Conservation (phyloP, 2,888 invertebrate species). For the Lomographa bimaculata region DNA sequence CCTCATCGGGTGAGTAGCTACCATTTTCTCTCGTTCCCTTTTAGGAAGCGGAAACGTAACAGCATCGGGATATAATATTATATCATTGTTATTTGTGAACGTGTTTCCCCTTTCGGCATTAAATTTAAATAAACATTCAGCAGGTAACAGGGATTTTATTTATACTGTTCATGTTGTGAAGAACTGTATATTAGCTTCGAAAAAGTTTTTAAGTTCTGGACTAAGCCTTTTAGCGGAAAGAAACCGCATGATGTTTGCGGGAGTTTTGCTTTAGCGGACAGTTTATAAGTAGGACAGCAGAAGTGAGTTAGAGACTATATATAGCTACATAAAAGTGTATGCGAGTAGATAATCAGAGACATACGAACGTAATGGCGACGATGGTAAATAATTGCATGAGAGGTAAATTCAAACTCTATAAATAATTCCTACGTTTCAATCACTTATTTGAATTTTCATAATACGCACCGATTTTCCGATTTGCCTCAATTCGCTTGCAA, state of each 20-base stretch:
- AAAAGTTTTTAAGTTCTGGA: slow-evolving; percentile 17
- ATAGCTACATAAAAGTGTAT: neutral
- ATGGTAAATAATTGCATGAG: slow-evolving; percentile 4
- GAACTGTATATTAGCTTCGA: slow-evolving; percentile 13
- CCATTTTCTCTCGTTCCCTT: slow-evolving; percentile 11
- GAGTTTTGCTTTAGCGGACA: slow-evolving; percentile 17
- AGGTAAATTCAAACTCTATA: slow-evolving; percentile 5
- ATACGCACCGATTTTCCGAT: slow-evolving; percentile 8
- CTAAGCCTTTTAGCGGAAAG: slow-evolving; percentile 30
- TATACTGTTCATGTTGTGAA: slow-evolving; percentile 7
- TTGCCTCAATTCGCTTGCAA: slow-evolving; percentile 3
- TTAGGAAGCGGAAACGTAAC: slow-evolving; percentile 14
- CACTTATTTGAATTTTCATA: slow-evolving; percentile 26
- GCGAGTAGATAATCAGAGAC: slow-evolving; percentile 2
- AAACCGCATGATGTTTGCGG: slow-evolving; percentile 21
- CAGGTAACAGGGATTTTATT: slow-evolving; percentile 9
- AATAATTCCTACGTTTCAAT: slow-evolving; percentile 22
- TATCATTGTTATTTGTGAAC: slow-evolving; percentile 36
- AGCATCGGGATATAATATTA: slow-evolving; percentile 21
- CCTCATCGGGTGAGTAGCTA: slow-evolving; percentile 59
- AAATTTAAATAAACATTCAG: slow-evolving; percentile 41
- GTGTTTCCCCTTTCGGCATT: slow-evolving; percentile 31
- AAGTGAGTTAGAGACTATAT: slow-evolving; percentile 5
- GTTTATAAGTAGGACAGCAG: slow-evolving; percentile 13
- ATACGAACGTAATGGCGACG: neutral